These are phyloP conservation scores for Ellobium chinense DNA, from an alignment of 2,888 invertebrate genomes.

Conservation along the genomic window DNA sequence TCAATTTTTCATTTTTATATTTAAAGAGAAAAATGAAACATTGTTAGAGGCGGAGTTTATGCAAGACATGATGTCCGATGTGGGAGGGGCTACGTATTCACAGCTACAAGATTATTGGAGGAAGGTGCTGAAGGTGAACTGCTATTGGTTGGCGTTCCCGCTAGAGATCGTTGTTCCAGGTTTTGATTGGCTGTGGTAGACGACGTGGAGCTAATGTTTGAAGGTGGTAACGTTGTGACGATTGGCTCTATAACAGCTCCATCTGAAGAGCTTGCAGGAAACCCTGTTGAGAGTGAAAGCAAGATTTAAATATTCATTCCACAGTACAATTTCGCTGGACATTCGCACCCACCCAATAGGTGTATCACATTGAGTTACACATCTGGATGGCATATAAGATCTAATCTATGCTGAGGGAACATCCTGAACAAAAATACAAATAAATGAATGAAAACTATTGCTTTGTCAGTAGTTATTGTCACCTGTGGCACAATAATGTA, in stretches of 20 bases:
- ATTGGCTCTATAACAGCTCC: conserved; percentile 64
- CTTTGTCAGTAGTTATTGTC: too few relatives aligned
- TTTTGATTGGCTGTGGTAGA: conserved; percentile 48
- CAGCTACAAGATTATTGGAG: conserved; percentile 71
- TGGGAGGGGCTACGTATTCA: conserved; percentile 66
- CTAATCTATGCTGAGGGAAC: too few relatives aligned
- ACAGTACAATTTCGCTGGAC: too few relatives aligned
- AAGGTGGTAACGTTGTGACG: conserved; percentile 54
- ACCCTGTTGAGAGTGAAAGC: conserved; percentile 1
- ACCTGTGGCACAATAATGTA: too few relatives aligned
- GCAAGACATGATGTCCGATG: conserved; percentile 15
- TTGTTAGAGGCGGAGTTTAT: conserved; percentile 34
- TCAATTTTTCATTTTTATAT: conserved; percentile 1
- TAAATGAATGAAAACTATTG: too few relatives aligned
- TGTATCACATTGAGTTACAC: too few relatives aligned
- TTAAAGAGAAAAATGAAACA: conserved; percentile 31
- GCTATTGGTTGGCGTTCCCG: conserved; percentile 62
- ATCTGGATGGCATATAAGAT: too few relatives aligned
- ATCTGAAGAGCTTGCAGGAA: conserved; percentile 54
- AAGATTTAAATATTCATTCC: not conserved
- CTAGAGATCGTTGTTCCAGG: conserved; percentile 64
- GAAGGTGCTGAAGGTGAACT: conserved; percentile 62
- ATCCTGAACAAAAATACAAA: too few relatives aligned
- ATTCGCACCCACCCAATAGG: too few relatives aligned
- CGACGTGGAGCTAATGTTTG: conserved; percentile 49